These are phyloP conservation scores for Esperia sulphurella DNA, from an alignment of 2,888 invertebrate species.

Conservation along the genomic window DNA sequence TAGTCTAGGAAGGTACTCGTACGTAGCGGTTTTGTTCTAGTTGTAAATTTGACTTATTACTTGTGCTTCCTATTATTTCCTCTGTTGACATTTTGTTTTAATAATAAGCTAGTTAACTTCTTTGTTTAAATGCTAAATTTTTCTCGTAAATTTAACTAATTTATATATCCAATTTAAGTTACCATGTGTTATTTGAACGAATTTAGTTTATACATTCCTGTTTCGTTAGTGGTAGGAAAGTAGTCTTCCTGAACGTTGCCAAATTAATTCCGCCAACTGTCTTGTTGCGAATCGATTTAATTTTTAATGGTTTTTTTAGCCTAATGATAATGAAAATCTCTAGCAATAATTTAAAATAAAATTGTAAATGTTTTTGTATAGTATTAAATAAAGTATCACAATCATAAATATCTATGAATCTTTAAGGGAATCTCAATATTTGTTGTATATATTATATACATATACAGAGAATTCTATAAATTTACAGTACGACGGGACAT, in stretches of 20 bases:
- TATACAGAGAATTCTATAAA: conserved; percentile 24
- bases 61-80: conserved; percentile 74
- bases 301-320: conserved; percentile 62
- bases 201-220: conserved; percentile 76
- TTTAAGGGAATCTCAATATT: conserved; percentile 40
- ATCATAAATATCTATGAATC: conserved; percentile 48
- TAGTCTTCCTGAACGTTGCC: conserved; percentile 79
- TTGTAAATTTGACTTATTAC: conserved; percentile 51
- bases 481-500: conserved; percentile 47
- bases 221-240: conserved; percentile 77
- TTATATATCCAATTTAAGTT: conserved; percentile 67
- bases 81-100: conserved; percentile 71
- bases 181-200: conserved; percentile 75
- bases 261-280: conserved; percentile 74
- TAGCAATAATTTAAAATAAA: conserved; percentile 74
- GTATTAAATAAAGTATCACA: conserved; percentile 56
- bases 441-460: conserved; percentile 53
- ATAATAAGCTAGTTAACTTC: conserved; percentile 59
- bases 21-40: conserved; percentile 43
- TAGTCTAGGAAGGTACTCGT: conserved; percentile 10
- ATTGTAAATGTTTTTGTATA: conserved; percentile 78
- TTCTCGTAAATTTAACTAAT: conserved; percentile 37
- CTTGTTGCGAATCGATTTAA: conserved; percentile 71
- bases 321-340: conserved; percentile 73
- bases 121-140: conserved; percentile 55